These are phyloP conservation scores for Ochropleura plecta DNA, from an alignment of 2,888 invertebrate species.

Conservation along the genomic window DNA sequence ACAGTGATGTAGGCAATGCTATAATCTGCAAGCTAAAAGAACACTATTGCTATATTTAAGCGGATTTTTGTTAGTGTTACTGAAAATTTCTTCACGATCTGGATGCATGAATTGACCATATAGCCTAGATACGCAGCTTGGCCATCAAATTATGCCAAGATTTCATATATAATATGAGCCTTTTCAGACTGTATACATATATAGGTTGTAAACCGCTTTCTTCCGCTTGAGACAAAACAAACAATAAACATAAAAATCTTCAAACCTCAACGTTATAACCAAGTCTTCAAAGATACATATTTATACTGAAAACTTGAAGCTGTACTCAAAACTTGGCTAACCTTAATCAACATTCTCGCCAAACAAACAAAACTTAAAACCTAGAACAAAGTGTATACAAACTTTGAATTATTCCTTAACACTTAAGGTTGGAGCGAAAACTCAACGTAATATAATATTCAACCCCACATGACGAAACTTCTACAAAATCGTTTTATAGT, in stretches of 20 bases:
- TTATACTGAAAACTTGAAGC: slow-evolving; percentile 23
- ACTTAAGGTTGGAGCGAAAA: slow-evolving; percentile 19
- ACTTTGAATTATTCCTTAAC: slow-evolving; percentile 56
- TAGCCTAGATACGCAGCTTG: background rate
- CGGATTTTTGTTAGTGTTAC: background rate
- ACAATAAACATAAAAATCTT: background rate
- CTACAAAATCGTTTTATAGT: slow-evolving; percentile 31
- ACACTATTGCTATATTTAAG: too few species aligned
- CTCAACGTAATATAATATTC: slow-evolving; percentile 56
- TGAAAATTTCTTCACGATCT: background rate
- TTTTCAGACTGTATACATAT: background rate
- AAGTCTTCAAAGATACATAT: slow-evolving; percentile 30
- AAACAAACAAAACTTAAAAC: slow-evolving; percentile 48
- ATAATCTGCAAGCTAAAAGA: too few species aligned
- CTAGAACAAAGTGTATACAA: slow-evolving; percentile 32
- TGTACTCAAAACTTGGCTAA: slow-evolving; percentile 15
- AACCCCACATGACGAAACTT: slow-evolving; percentile 42
- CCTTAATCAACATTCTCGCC: slow-evolving; percentile 47
- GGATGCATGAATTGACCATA: too few species aligned
- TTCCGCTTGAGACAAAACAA: slow-evolving; percentile 3
- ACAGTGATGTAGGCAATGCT: too few species aligned
- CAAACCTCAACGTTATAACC: background rate
- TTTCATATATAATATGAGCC: background rate
- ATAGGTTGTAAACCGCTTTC: background rate
- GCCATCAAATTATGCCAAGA: too few species aligned